These are phyloP conservation scores for Plebejus argus DNA, from an alignment of 2,888 invertebrate genomes.

Conservation along the genomic window DNA sequence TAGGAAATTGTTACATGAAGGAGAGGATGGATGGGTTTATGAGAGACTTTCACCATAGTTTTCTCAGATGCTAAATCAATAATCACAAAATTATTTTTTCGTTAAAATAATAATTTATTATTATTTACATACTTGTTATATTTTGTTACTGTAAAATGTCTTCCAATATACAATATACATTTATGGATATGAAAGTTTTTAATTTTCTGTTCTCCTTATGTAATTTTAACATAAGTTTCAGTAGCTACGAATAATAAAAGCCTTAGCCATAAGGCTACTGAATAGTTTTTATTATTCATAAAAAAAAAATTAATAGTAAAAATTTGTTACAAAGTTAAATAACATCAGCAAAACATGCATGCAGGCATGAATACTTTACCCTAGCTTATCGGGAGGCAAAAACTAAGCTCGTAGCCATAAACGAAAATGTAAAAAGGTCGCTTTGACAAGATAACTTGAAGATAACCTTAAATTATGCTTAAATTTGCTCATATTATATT, in stretches of 20 bases:
- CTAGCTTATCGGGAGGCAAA: too few relatives aligned
- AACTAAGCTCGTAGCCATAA: neutral
- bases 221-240: neutral
- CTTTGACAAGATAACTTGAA: too few relatives aligned
- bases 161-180: neutral
- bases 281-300: too few relatives aligned
- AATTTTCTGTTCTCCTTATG: neutral
- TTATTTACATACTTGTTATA: neutral
- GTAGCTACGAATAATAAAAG: neutral
- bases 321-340: too few relatives aligned
- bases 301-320: too few relatives aligned
- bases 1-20: constrained; percentile 84
- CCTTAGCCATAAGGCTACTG: too few relatives aligned
- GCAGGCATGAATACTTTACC: too few relatives aligned
- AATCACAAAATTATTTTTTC: neutral
- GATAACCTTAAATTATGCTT: too few relatives aligned
- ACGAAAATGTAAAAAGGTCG: neutral
- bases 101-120: neutral
- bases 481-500: too few relatives aligned
- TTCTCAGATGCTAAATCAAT: neutral
- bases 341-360: too few relatives aligned
- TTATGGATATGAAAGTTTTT: neutral
- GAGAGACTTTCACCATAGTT: constrained; percentile 89
- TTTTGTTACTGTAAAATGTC: neutral
- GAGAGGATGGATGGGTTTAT: constrained; percentile 95